A percentile compares a stretch with the other conserved stretches of the same genome.
phyloP scores from a whole-genome alignment of 1,140 invertebrate species.

The Contarinia nasturtii region DNA sequence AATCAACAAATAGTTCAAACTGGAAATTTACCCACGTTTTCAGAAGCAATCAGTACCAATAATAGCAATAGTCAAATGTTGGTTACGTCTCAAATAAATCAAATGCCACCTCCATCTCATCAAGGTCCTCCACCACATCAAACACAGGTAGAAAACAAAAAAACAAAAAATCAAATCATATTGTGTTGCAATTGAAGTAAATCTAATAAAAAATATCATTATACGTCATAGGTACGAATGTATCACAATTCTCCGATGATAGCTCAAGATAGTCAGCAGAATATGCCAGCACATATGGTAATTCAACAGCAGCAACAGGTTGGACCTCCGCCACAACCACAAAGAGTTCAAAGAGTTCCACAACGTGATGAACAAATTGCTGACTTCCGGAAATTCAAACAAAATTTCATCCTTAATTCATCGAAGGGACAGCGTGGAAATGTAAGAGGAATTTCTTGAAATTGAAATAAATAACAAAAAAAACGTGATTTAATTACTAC shows the following conservation, averaged over 20 bases:
- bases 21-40: too few species aligned
- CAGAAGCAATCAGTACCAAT: slow-evolving; percentile 2
- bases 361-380: slow-evolving; percentile 16
- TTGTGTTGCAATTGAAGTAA: too few species aligned
- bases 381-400: slow-evolving; percentile 17
- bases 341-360: slow-evolving; percentile 14
- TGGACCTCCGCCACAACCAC: slow-evolving; percentile 10
- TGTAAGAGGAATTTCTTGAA: too few species aligned
- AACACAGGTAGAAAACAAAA: background rate
- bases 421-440: too few species aligned
- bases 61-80: slow-evolving; percentile 9
- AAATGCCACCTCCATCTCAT: slow-evolving; percentile 7
- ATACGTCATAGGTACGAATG: too few species aligned
- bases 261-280: background rate
- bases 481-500: too few species aligned
- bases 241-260: too few species aligned
- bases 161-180: too few species aligned
- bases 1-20: too few species aligned
- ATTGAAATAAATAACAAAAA: too few species aligned
- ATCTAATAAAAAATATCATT: too few species aligned
- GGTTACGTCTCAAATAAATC: slow-evolving; percentile 17
- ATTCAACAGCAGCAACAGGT: slow-evolving; percentile 4
- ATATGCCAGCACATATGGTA: background rate
- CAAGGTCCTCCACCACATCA: background rate
- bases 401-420: slow-evolving; percentile 17